Evolutionary conservation across 2,113 vertebrate species (phyloP).

Genomic region (Ellobius talpinus): DNA sequence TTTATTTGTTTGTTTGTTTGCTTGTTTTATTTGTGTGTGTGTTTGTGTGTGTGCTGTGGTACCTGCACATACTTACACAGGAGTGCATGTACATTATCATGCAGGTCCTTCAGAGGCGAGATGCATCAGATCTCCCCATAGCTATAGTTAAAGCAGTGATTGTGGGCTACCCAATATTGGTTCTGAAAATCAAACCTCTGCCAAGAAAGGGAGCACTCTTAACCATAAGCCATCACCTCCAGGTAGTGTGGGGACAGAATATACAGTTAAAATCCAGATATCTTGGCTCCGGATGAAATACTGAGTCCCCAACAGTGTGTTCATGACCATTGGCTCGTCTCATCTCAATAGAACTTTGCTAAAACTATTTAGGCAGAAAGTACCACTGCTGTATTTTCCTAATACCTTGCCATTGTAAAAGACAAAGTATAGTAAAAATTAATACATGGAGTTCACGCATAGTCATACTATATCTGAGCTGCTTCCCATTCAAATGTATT

Average conservation of each 20-base stretch:
- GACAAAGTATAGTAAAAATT: neutral
- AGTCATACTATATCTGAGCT: constrained; percentile 21
- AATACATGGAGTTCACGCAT: neutral
- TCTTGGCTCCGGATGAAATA: neutral
- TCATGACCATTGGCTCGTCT: neutral
- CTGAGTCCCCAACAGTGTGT: neutral
- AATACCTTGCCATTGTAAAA: neutral
- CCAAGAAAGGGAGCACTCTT: neutral
- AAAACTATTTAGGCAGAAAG: constrained; percentile 19
- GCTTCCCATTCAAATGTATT: constrained; percentile 72
- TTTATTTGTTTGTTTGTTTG: neutral
- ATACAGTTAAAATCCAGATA: neutral
- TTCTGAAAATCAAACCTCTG: neutral
- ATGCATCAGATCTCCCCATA: neutral
- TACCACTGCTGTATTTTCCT: neutral
- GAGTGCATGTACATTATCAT: neutral
- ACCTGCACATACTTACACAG: neutral
- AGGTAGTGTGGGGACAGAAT: neutral
- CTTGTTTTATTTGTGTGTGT: neutral
- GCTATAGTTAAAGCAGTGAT: no score
- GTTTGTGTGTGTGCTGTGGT: neutral
- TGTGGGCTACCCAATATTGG: neutral
- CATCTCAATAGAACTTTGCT: neutral
- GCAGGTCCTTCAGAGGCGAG: neutral
- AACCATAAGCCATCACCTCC: neutral